Conservation (phyloP, 2,113 vertebrate species). For the Oryzias javanicus region DNA sequence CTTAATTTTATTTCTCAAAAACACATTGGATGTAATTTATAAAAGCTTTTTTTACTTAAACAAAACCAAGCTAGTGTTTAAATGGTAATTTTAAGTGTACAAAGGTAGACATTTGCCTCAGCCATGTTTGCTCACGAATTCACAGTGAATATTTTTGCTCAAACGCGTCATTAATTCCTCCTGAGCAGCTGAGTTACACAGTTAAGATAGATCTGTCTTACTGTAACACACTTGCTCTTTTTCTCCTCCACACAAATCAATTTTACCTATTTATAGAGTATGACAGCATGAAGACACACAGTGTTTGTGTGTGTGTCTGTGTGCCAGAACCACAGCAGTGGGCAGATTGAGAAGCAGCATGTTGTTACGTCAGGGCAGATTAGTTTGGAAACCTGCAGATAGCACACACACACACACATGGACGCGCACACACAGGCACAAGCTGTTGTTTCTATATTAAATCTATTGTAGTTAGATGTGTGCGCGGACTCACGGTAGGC, state of each 20-base stretch:
- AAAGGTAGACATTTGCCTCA: no score
- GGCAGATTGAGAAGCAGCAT: constrained; percentile 71
- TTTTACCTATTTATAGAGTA: constrained; percentile 62
- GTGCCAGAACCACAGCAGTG: constrained; percentile 59
- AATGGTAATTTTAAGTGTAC: no score
- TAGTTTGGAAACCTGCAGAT: constrained; percentile 62
- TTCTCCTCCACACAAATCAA: constrained; percentile 58
- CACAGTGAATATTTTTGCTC: no score
- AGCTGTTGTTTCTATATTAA: constrained; percentile 35
- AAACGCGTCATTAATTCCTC: no score
- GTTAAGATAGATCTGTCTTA: constrained; percentile 26
- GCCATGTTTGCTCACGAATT: no score
- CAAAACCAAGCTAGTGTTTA: no score
- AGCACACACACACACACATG: constrained; percentile 5
- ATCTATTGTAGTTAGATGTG: constrained; percentile 7
- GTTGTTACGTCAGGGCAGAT: constrained; percentile 67
- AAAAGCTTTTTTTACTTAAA: no score
- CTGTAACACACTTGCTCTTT: constrained; percentile 31
- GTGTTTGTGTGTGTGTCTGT: constrained; percentile 28
- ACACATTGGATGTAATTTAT: no score
- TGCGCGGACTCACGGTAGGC: constrained; percentile 18
- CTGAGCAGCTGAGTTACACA: not conserved
- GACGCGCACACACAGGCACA: not conserved
- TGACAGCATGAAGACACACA: constrained; percentile 50
- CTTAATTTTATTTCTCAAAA: no score